phyloP scores from a whole-genome alignment of 1,140 invertebrate genomes.

The Drosophila bocki region DNA sequence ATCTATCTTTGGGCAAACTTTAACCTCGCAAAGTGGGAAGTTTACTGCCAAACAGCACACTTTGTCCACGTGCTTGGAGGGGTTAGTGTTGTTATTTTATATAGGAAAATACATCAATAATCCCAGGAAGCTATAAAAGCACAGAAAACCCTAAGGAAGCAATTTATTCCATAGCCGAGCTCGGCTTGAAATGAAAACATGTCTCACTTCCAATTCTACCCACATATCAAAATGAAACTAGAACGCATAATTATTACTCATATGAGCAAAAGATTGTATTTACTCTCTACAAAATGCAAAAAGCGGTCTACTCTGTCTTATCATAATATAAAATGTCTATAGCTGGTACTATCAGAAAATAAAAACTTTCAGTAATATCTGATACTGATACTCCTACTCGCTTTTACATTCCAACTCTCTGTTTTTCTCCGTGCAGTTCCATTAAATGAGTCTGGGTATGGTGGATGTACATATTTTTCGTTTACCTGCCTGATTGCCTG shows the following conservation, averaged over 20 bases:
- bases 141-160: not conserved
- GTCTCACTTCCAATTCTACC: not conserved
- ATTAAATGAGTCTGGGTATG: not conserved
- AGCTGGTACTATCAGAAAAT: not conserved
- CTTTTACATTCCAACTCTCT: not conserved
- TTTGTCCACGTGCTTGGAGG: slow-evolving; percentile 54
- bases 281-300: not conserved
- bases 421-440: slow-evolving; percentile 13
- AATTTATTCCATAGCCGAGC: not conserved
- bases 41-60: slow-evolving; percentile 34
- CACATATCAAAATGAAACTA: slow-evolving; percentile 5
- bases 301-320: not conserved
- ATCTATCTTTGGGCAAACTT: slow-evolving; percentile 38
- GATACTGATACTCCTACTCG: not conserved
- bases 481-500: slow-evolving; percentile 51
- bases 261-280: not conserved
- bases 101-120: not conserved
- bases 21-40: slow-evolving; percentile 3
- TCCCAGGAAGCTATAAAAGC: not conserved
- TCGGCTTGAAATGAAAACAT: not conserved
- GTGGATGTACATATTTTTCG: not conserved
- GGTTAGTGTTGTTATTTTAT: slow-evolving; percentile 12
- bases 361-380: not conserved
- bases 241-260: slow-evolving; percentile 9
- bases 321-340: not conserved